Conservation (phyloP, 2,797 vertebrate species). For the Myotis planiceps region DNA sequence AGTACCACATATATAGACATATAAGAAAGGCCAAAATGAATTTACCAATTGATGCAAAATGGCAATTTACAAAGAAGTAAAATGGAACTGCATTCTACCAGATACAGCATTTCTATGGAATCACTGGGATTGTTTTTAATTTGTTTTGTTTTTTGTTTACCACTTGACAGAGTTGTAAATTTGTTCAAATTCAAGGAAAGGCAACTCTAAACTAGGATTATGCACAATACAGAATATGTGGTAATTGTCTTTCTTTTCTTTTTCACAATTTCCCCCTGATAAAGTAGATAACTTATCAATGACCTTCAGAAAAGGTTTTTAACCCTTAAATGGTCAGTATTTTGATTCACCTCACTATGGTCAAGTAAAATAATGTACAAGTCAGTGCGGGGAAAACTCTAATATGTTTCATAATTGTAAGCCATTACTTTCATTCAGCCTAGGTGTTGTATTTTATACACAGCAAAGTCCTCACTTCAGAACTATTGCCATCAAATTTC, state of each 20-base stretch:
- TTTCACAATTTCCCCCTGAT: not conserved
- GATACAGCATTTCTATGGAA: not conserved
- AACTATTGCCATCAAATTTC: not conserved
- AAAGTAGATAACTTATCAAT: not conserved
- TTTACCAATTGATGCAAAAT: conserved; percentile 11
- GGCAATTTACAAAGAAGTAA: conserved; percentile 1
- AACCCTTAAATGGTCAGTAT: not conserved
- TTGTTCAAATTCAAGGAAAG: not conserved
- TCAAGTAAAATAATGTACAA: not conserved
- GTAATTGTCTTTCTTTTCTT: not conserved
- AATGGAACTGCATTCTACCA: not conserved
- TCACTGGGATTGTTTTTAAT: not conserved
- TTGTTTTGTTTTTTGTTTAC: not conserved
- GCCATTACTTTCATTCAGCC: not conserved
- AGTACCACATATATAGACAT: not conserved
- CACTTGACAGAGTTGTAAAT: not conserved
- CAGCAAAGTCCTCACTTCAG: not conserved
- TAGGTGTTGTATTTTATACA: not conserved
- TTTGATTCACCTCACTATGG: not conserved
- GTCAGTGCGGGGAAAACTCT: not conserved
- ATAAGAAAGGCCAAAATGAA: not conserved
- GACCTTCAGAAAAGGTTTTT: not conserved
- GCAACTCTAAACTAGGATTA: not conserved
- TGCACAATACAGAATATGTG: not conserved
- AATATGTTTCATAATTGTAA: not conserved